A percentile compares a stretch with the other conserved stretches of the same genome.
phyloP scores from a whole-genome alignment of 2,797 vertebrate species.

The Smutsia gigantea region DNA sequence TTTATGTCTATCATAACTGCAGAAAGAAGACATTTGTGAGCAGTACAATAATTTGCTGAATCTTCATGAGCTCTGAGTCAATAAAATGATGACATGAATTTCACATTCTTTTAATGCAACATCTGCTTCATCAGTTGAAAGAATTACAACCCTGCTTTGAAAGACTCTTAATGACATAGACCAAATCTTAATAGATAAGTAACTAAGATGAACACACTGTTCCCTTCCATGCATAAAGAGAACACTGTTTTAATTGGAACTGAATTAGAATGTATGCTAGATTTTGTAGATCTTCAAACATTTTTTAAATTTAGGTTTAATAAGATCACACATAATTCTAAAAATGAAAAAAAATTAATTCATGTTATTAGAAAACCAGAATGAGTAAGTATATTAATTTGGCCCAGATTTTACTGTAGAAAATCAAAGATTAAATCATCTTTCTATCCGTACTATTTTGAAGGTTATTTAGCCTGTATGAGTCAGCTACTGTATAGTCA shows the following conservation, averaged over 20 bases:
- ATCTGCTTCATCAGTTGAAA: slow-evolving; percentile 69
- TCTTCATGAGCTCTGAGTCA: slow-evolving; percentile 73
- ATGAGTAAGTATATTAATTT: neutral
- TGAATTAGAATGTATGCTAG: neutral
- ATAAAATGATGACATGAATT: slow-evolving; percentile 70
- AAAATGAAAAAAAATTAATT: neutral
- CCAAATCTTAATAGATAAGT: slow-evolving; percentile 60
- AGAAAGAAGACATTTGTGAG: slow-evolving; percentile 63
- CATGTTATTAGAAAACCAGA: neutral
- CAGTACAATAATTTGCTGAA: slow-evolving; percentile 57
- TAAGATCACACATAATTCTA: neutral
- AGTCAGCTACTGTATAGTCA: neutral
- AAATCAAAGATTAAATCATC: neutral
- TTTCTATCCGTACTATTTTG: slow-evolving; percentile 8
- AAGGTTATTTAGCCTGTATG: neutral
- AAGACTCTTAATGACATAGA: slow-evolving; percentile 62
- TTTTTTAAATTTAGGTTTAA: slow-evolving; percentile 49
- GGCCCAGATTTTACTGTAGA: neutral
- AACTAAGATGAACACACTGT: slow-evolving; percentile 60
- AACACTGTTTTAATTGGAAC: slow-evolving; percentile 63
- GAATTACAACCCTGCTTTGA: slow-evolving; percentile 61
- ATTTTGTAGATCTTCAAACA: slow-evolving; percentile 26
- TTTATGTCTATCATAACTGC: slow-evolving; percentile 37
- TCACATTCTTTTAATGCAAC: slow-evolving; percentile 64
- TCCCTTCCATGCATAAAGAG: slow-evolving; percentile 33